Evolutionary conservation across 2,113 vertebrate genomes (phyloP).

Genomic region (Peromyscus leucopus): DNA sequence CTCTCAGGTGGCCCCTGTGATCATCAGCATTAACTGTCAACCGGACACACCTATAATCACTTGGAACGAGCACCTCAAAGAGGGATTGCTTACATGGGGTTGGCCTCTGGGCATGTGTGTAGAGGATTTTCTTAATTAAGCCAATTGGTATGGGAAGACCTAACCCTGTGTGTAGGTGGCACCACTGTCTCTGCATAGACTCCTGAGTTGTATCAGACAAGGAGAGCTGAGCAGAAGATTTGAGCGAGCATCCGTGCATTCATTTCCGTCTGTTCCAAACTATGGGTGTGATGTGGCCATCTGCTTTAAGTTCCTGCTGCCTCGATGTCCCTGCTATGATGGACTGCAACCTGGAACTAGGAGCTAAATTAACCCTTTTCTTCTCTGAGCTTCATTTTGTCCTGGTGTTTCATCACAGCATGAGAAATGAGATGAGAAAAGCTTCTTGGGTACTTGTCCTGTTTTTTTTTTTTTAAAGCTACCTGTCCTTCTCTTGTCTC

Average conservation of each 20-base stretch:
- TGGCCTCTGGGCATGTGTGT: neutral
- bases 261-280: neutral
- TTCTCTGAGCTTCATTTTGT: neutral
- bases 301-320: neutral
- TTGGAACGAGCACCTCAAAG: neutral
- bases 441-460: neutral
- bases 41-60: neutral
- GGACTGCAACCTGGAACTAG: neutral
- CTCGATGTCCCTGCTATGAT: neutral
- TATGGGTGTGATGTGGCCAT: no score
- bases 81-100: neutral
- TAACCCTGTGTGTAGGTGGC: neutral
- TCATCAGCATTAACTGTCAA: neutral
- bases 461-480: neutral
- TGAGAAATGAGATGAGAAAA: neutral
- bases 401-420: neutral
- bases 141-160: neutral
- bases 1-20: neutral
- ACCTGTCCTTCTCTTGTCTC: neutral
- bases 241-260: neutral
- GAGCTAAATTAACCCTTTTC: neutral
- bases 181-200: neutral
- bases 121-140: neutral
- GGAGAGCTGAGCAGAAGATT: no score
- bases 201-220: neutral